Percentiles rank a stretch among this genome's conserved stretches.
phyloP scores from a whole-genome alignment of 2,113 vertebrate genomes.

The Misgurnus anguillicaudatus region DNA sequence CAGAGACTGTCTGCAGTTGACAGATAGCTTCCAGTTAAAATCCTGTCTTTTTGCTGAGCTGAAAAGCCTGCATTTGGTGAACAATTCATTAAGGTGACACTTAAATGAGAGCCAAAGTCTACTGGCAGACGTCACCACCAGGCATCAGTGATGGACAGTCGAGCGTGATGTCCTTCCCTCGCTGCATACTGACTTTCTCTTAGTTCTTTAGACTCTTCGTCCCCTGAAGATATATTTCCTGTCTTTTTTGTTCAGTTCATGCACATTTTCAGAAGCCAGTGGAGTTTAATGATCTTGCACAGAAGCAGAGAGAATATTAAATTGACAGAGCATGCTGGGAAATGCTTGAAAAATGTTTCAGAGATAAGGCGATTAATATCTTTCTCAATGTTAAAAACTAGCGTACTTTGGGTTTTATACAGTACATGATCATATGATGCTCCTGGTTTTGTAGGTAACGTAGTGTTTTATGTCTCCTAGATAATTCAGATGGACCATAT shows the following conservation, averaged over 20 bases:
- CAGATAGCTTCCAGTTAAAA: slow-evolving; percentile 31
- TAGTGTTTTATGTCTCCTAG: too few species aligned
- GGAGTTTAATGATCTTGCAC: not conserved
- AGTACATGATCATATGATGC: not conserved
- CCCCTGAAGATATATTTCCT: not conserved
- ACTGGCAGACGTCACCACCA: not conserved
- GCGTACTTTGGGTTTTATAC: not conserved
- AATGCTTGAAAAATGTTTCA: not conserved
- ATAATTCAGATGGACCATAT: not conserved
- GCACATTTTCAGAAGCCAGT: not conserved
- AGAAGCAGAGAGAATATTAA: not conserved
- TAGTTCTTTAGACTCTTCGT: not conserved
- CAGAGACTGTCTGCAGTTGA: slow-evolving; percentile 25
- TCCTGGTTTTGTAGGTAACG: not conserved
- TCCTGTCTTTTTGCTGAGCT: not conserved
- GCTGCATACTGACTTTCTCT: not conserved
- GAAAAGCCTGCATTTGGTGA: slow-evolving; percentile 16
- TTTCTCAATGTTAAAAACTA: not conserved
- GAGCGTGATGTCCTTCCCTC: not conserved
- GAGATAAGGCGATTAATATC: too few species aligned
- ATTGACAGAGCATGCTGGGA: not conserved
- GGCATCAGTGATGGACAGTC: slow-evolving; percentile 1
- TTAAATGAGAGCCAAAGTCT: slow-evolving; percentile 22
- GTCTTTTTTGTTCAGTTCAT: not conserved
- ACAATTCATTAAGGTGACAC: slow-evolving; percentile 31